These are phyloP conservation scores for Gryllus bimaculatus DNA, from an alignment of 1,140 invertebrate species.

Conservation along the genomic window DNA sequence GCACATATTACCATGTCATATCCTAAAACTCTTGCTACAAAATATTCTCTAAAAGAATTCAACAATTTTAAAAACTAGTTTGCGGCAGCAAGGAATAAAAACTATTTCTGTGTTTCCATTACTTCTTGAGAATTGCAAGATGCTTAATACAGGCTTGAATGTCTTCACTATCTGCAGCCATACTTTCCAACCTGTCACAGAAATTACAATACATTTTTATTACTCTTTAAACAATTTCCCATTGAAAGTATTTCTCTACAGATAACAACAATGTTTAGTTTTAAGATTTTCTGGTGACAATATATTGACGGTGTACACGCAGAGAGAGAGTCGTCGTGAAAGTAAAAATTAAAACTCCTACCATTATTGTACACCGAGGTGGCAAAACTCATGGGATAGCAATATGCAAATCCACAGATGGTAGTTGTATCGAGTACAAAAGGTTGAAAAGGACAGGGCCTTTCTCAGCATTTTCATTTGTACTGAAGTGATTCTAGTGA, in stretches of 20 bases:
- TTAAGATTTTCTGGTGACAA: neutral
- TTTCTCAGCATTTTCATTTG: too few species aligned
- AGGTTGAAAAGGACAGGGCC: too few species aligned
- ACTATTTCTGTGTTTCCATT: neutral
- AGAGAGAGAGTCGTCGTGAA: neutral
- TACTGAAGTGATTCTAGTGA: too few species aligned
- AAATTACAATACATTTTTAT: neutral
- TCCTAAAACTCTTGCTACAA: too few species aligned
- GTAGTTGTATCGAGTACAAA: too few species aligned
- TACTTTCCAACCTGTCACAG: conserved; percentile 10
- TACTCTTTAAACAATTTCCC: neutral
- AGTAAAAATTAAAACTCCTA: neutral
- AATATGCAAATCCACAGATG: too few species aligned
- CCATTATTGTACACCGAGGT: too few species aligned
- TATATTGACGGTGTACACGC: neutral
- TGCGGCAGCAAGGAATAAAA: neutral
- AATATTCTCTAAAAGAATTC: too few species aligned
- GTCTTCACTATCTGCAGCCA: conserved; percentile 12
- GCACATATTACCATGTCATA: too few species aligned
- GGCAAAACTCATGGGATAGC: too few species aligned
- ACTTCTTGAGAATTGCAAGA: conserved; percentile 5
- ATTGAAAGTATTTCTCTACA: neutral
- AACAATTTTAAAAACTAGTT: too few species aligned
- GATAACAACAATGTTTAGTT: neutral
- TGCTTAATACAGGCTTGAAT: conserved; percentile 18